Evolutionary conservation across 2,888 invertebrate species (phyloP).

Genomic region (Drosophila gaucha): DNA sequence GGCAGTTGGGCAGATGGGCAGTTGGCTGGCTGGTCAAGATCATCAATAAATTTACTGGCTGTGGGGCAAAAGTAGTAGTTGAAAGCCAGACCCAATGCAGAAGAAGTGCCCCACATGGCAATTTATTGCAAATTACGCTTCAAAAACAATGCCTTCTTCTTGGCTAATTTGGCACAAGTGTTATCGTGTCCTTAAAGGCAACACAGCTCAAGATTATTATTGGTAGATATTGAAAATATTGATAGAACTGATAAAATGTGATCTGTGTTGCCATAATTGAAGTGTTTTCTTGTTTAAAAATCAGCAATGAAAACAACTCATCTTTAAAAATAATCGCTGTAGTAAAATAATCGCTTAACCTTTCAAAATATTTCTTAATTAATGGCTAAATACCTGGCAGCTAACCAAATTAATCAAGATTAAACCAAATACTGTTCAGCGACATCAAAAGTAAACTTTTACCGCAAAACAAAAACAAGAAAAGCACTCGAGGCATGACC

Average conservation of each 20-base stretch:
- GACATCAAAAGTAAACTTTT: conserved; percentile 7
- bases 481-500: conserved; percentile 6
- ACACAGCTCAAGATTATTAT: not conserved
- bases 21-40: conserved; percentile 54
- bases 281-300: not conserved
- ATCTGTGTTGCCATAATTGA: not conserved
- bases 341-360: not conserved
- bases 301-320: too few species aligned
- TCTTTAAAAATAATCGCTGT: too few species aligned
- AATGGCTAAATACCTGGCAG: not conserved
- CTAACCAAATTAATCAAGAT: conserved; percentile 18
- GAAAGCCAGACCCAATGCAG: conserved; percentile 42
- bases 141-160: conserved; percentile 69
- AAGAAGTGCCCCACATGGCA: conserved; percentile 54
- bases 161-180: conserved; percentile 60
- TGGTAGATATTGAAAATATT: not conserved
- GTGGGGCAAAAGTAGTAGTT: conserved; percentile 63
- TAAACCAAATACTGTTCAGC: not conserved
- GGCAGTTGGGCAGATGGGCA: conserved; percentile 29
- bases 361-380: not conserved
- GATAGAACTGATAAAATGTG: not conserved
- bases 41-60: conserved; percentile 75
- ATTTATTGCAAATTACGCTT: conserved; percentile 80
- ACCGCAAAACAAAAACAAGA: not conserved
- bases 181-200: conserved; percentile 2